Evolutionary conservation across 2,888 invertebrate species (phyloP), one percentile per base, ranked within the genome.

Genomic region (Drosophila helvetica): DNA sequence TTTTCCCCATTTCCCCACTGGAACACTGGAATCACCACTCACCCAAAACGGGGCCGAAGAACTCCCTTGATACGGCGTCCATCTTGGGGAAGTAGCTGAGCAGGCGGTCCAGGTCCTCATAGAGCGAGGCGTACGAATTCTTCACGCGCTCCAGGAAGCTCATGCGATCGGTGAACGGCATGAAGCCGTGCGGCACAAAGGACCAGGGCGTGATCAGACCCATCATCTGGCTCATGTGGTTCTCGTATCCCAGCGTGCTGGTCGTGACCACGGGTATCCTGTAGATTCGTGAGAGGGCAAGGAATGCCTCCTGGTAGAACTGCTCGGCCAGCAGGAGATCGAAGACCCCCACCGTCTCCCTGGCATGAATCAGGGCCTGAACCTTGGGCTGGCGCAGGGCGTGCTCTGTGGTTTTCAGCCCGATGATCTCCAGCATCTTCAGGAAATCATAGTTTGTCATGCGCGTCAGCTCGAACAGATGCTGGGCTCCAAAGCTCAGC

Each of bases 101-200:
- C 52, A 89, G 78, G 2, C 92, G 75, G 52, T 89, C 77, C 1
- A 87, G 61, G 25, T 92, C 90, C 46, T 92, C 90, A 45, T 90
- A 90, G 2, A 92, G 56, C 0, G 90, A 89, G 3, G 86, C 81
- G 1, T 92, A 91, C 0, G 93, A 90, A 80, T 94, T 95, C 27
- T 91, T 86, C 0, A 94, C 50, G 73, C 95, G 89, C 76, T 93
- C 92, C 79, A 90, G 88, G 72, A 95, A 94, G 45, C 90, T 93
- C 90, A 93, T 93, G 53, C 86, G 86, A 25, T 93, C 93, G 1
- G 93, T 91, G 58, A 89, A 92, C 5, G 91, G 89, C 56, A 92
- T 75, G 65, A 92, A 92, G 10, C 92, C 90, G 57, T 93, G 92
- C 0, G 94, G 93, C 33, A 93, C 91, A 81, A 92, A 92, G 0